Evolutionary conservation across 2,797 vertebrate genomes (phyloP), one percentile per base, ranked within the genome.

Genomic region (Psittacula derbiana): DNA sequence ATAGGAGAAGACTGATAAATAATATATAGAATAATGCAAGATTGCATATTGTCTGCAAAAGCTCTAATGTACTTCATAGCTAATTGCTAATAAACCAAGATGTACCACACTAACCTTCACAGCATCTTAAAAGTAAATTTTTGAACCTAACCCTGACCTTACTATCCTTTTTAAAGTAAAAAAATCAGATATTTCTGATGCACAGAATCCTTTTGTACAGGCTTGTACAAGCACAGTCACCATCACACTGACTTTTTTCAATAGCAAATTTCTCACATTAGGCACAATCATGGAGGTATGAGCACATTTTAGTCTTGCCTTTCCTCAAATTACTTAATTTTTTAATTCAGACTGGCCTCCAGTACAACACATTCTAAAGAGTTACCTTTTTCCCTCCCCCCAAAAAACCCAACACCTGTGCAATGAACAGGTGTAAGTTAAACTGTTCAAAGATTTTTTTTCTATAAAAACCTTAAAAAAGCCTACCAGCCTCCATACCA

Each of bases 1-100:
- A 95, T 19, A 93, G 73, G 85, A 95, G 90, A 87, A 92, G 91
- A 60, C 36, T 95, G 81, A 93, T 95, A 96, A 97, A 96, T 93
- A 95, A 95, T 96, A 93, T 47, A 94, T 82, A 83, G 78, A 93
- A 79, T 80, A 94, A 86, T 91, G 79, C 12, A 17, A 92, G 90
- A 80, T 79, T 92, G 82, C 70, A 91, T 91, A 90, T 43, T 84
- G 60, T 50, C 90, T 94, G 88, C 50, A 97, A 95, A 90, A 60
- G 80, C 40, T 79, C 74, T 87, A 80, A 95, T 95, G 87, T 62
- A 93, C 70, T 91, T 86, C 78, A 89, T 49, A 82, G n/a, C 52
- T 85, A 76, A 82, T 14, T 75, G 81, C 44, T 65, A 93, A 90
- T 52, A 95, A 95, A 92, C 71, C 83, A 92, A 60, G 67, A 82